Conservation (phyloP, 1,140 invertebrate genomes). For the Halyomorpha halys region DNA sequence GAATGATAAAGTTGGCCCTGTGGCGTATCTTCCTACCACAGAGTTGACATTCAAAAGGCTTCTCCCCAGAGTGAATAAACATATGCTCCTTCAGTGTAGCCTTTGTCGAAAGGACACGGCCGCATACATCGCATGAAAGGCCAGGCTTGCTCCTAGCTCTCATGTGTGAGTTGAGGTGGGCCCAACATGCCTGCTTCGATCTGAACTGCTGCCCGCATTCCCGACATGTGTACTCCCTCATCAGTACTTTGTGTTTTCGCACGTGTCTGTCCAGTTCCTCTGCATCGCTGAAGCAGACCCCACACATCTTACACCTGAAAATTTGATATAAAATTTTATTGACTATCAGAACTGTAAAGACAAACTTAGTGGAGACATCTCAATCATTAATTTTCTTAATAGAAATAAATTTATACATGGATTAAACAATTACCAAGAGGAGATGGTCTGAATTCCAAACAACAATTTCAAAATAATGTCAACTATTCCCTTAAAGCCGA, state of each 20-base stretch:
- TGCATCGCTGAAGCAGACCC: neutral
- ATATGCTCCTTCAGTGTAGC: slow-evolving; percentile 38
- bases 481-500: too few species aligned
- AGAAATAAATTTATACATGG: neutral
- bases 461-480: too few species aligned
- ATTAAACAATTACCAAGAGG: neutral
- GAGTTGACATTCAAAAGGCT: slow-evolving; percentile 47
- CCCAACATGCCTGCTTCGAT: slow-evolving; percentile 24
- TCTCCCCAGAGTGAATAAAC: slow-evolving; percentile 48
- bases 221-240: slow-evolving; percentile 22
- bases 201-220: slow-evolving; percentile 20
- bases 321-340: neutral
- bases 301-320: slow-evolving; percentile 21
- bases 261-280: slow-evolving; percentile 25
- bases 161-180: slow-evolving; percentile 23
- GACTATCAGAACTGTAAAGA: neutral
- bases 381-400: neutral
- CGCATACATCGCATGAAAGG: slow-evolving; percentile 39
- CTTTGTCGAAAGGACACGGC: slow-evolving; percentile 38
- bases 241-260: slow-evolving; percentile 16
- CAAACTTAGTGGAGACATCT: neutral
- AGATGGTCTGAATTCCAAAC: too few species aligned
- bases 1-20: slow-evolving; percentile 33
- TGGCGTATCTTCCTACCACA: slow-evolving; percentile 40
- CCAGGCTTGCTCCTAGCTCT: slow-evolving; percentile 8